Evolutionary conservation across 2,888 invertebrate genomes (phyloP), one percentile per base, ranked within the genome.

Genomic region (Mycalesis mineus): DNA sequence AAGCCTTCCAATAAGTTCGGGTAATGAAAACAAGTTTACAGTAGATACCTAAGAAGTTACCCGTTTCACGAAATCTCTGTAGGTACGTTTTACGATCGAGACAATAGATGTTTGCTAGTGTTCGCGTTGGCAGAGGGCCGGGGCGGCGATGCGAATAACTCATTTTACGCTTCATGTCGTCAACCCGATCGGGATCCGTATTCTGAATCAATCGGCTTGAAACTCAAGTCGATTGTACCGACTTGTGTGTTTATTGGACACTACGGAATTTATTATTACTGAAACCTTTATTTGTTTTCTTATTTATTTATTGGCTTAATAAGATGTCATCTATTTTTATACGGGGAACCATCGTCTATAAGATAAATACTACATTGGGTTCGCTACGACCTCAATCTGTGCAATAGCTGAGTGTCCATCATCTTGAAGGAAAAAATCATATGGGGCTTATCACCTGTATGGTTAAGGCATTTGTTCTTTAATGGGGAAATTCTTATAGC

Each of bases 21-120:
- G 83, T 85, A 87, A 88, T 87, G 85, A 86, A 86, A 88, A 84
- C 82, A 81, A 85, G 77, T 84, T 82, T 78, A 75, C 80, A 74
- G 68, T 68, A 64, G 70, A 73, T 69, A 73, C 68, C 76, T 73
- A 78, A 82, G 84, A 82, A 78, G 79, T 81, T 81, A 73, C 80
- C 82, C 80, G 82, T 86, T 84, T 84, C 79, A 82, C 75, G 77
- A 77, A 84, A 84, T 82, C 78, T 80, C 78, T 72, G 80, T 79
- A 80, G 75, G 75, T 79, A 80, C 75, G 75, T 77, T 80, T 82
- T 83, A 78, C 77, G 78, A 79, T 74, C 69, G 68, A 85, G 82
- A 85, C 84, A 82, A 84, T 80, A 72, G 82, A 78, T 81, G 82
- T 82, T 82, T 80, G 80, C 77, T 70, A 77, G 74, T 76, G 73